Percentiles rank a stretch among this genome's conserved stretches.
These are phyloP conservation scores for Vidua macroura DNA, from an alignment of 2,113 vertebrate genomes.

Conservation along the genomic window DNA sequence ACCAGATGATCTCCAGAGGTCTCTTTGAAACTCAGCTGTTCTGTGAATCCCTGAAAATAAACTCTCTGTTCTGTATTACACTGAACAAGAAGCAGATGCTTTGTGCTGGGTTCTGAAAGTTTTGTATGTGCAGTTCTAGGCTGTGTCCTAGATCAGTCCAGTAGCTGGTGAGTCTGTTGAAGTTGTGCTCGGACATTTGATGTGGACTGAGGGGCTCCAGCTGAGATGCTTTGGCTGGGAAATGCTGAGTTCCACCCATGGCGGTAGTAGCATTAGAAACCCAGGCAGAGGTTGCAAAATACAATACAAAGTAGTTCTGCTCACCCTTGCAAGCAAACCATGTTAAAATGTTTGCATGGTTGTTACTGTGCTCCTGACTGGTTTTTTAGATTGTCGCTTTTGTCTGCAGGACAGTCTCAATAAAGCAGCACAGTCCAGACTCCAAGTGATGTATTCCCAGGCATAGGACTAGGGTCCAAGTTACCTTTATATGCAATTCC, in stretches of 20 bases:
- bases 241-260: neutral
- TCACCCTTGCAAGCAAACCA: neutral
- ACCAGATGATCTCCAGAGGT: neutral
- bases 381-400: neutral
- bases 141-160: neutral
- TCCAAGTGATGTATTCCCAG: neutral
- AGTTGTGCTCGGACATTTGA: neutral
- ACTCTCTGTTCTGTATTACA: neutral
- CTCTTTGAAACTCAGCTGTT: neutral
- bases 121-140: neutral
- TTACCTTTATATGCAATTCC: fast-evolving
- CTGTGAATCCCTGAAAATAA: neutral
- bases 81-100: neutral
- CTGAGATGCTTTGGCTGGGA: neutral
- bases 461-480: fast-evolving
- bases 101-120: neutral
- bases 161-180: neutral
- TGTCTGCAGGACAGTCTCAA: neutral
- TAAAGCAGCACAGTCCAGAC: neutral
- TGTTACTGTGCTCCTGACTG: neutral
- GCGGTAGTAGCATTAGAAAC: neutral
- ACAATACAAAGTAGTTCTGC: neutral
- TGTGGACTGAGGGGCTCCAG: neutral
- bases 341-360: neutral
- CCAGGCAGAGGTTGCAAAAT: neutral